A percentile compares a stretch with the other conserved stretches of the same genome.
Evolutionary conservation across 1,140 invertebrate species (phyloP).

Genomic region (Achatina immaculata): DNA sequence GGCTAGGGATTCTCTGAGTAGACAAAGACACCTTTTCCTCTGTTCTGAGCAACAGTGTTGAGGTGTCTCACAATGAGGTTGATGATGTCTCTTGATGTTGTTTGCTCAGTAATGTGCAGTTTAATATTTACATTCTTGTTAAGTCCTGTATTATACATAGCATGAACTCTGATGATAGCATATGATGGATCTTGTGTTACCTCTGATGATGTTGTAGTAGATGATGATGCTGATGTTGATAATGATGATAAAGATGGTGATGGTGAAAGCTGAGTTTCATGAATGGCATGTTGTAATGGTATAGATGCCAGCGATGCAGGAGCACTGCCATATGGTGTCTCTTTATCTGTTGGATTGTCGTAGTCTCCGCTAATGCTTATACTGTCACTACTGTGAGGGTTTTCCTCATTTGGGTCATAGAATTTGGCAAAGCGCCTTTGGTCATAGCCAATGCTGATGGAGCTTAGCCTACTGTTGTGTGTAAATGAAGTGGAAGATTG

Average conservation of each 20-base stretch:
- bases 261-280: neutral
- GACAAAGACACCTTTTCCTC: constrained; percentile 86
- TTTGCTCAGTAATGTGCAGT: constrained; percentile 89
- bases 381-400: constrained; percentile 31
- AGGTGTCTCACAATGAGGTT: constrained; percentile 94
- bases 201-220: neutral
- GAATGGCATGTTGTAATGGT: neutral
- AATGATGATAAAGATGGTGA: constrained; percentile 24
- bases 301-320: neutral
- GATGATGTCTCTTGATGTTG: constrained; percentile 92
- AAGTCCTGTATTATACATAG: constrained; percentile 93
- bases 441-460: constrained; percentile 65
- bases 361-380: constrained; percentile 15
- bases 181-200: constrained; percentile 39
- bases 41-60: constrained; percentile 90
- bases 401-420: constrained; percentile 64
- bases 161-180: constrained; percentile 82
- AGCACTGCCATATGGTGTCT: neutral
- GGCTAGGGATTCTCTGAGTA: constrained; percentile 78
- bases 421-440: constrained; percentile 66
- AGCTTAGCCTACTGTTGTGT: constrained; percentile 37
- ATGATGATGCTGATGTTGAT: constrained; percentile 8
- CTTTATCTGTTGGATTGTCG: constrained; percentile 16
- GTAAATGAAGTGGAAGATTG: neutral
- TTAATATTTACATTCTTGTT: constrained; percentile 92